Evolutionary conservation across 1,140 invertebrate species (phyloP), one percentile per base, ranked within the genome.

Genomic region (Cydia strobilella): DNA sequence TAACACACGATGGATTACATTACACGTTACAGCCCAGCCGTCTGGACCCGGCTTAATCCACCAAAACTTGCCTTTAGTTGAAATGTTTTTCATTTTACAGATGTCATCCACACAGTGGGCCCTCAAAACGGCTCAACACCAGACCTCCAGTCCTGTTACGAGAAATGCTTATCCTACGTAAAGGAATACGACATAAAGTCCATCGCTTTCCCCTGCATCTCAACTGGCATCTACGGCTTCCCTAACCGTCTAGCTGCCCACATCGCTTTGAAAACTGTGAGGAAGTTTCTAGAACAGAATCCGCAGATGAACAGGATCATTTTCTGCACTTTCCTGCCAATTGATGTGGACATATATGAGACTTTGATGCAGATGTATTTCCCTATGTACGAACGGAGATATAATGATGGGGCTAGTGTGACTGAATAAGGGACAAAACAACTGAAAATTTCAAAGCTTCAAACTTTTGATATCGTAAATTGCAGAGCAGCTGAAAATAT

Each of bases 221-320:
- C 96, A 0, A 98, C 97, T 72, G 97, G 97, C 13, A 94, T 97
- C 75, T 98, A 97, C 93, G 96, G 96, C 3, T 98, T 97, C 92
- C 97, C 97, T 1, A 96, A 96, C 91, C 93, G 94, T 78, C 86
- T 95, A 48, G 97, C 97, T 0, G 95, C 96, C 6, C 94, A 96
- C 83, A 95, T 98, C 18, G 97, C 96, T 62, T 81, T 97, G 13
- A 86, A 90, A 13, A 95, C 95, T 18, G 94, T 96, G 0, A 93
- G 96, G 75, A 93, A 95, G 72, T 96, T 95, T 90, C 90, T 98
- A 23, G 94, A 96, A 85, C 84, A 94, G 15, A 94, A 97, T 87
- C 82, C 86, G 9, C 85, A 95, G 90, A 83, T 98, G 79, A 95
- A 97, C 48, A 93, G 96, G 83, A 93, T 98, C 1, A 96, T 98